Evolutionary conservation across 2,797 vertebrate genomes (phyloP).

Genomic region (Cossypha dichroa): DNA sequence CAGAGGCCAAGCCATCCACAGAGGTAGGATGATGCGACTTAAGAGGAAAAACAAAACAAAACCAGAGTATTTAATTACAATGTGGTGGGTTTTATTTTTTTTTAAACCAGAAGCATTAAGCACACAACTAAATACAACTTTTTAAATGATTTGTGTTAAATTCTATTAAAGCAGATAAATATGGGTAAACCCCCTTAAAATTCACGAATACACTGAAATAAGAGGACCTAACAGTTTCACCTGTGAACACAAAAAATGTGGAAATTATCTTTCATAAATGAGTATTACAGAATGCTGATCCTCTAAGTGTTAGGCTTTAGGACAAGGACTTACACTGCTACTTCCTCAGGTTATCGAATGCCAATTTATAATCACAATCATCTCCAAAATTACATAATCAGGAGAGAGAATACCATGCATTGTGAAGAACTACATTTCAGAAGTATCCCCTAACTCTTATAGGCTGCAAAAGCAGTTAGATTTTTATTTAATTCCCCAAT

Average conservation of each 20-base stretch:
- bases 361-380: neutral
- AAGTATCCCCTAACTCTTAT: neutral
- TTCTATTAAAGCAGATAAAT: neutral
- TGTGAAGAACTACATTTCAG: neutral
- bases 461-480: neutral
- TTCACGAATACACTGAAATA: neutral
- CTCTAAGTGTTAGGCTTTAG: neutral
- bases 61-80: neutral
- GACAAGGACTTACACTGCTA: neutral
- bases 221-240: neutral
- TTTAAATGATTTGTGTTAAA: neutral
- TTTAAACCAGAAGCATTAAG: neutral
- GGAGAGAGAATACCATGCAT: neutral
- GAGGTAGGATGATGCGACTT: conserved; percentile 31
- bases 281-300: neutral
- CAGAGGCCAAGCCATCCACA: conserved; percentile 35
- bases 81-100: neutral
- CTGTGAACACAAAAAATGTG: neutral
- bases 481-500: neutral
- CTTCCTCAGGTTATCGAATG: neutral
- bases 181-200: neutral
- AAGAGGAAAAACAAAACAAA: neutral
- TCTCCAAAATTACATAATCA: neutral
- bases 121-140: neutral
- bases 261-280: neutral